Evolutionary conservation across 2,113 vertebrate genomes (phyloP).

Genomic region (Fukomys damarensis): DNA sequence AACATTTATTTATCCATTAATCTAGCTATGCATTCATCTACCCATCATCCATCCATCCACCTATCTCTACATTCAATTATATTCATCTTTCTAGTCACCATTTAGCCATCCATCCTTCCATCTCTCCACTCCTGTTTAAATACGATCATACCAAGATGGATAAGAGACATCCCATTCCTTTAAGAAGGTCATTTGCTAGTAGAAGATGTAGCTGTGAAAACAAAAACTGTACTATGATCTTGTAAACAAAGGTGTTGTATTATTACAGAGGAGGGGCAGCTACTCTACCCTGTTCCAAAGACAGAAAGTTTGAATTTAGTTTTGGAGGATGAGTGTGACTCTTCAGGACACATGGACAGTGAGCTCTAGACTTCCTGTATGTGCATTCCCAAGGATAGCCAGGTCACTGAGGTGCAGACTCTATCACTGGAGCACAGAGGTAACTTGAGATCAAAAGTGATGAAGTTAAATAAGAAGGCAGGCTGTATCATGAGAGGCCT

Average conservation of each 20-base stretch:
- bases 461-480: background rate
- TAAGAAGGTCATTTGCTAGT: background rate
- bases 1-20: background rate
- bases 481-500: accelerated
- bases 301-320: background rate
- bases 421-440: background rate
- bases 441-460: too few relatives aligned
- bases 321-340: background rate
- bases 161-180: background rate
- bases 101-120: background rate
- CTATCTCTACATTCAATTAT: too few relatives aligned
- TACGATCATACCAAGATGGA: background rate
- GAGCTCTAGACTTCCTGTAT: background rate
- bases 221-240: background rate
- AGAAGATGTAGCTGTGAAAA: background rate
- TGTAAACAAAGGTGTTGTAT: background rate
- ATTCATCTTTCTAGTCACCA: too few relatives aligned
- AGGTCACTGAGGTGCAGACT: background rate
- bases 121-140: background rate
- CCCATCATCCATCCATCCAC: background rate
- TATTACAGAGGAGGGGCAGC: background rate
- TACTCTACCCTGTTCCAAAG: background rate
- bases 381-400: background rate
- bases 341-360: background rate
- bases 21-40: background rate